These are phyloP conservation scores for Pardalotus punctatus DNA, from an alignment of 2,113 vertebrate species.

Conservation along the genomic window DNA sequence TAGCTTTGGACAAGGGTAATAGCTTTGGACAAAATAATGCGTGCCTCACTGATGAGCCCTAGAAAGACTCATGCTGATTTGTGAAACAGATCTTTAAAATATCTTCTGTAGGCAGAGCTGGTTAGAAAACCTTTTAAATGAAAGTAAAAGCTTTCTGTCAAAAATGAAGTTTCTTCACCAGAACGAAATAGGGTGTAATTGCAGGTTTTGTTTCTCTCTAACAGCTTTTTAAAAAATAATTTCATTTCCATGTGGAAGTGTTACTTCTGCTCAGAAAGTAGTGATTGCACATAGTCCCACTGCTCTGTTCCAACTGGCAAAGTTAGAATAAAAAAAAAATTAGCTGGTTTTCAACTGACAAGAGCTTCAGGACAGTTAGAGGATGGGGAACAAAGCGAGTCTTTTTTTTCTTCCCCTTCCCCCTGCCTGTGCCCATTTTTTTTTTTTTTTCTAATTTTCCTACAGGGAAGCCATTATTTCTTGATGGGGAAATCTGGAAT, in stretches of 20 bases:
- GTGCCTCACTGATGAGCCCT: background rate
- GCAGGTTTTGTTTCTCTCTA: background rate
- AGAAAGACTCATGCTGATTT: background rate
- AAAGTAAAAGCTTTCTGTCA: background rate
- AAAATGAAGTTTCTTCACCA: background rate
- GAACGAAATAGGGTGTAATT: background rate
- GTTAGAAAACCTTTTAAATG: background rate
- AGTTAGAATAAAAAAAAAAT: background rate
- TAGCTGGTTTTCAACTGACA: background rate
- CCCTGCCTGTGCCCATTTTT: background rate
- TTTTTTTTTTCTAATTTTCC: background rate
- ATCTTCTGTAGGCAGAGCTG: background rate
- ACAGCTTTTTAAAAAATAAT: background rate
- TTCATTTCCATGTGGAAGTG: constrained; percentile 31
- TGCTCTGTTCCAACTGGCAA: constrained; percentile 9
- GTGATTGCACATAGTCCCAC: background rate
- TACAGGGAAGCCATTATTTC: background rate
- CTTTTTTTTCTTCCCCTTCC: constrained; percentile 32
- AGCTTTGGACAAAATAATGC: constrained; percentile 6
- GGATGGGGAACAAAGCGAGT: background rate
- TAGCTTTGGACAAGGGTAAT: constrained; percentile 36
- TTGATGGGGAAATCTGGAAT: background rate
- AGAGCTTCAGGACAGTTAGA: background rate
- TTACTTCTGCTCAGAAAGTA: background rate
- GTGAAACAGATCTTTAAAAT: constrained; percentile 11